These are phyloP conservation scores for Amblyjoppa proteus DNA, from an alignment of 2,888 invertebrate species.

Conservation along the genomic window DNA sequence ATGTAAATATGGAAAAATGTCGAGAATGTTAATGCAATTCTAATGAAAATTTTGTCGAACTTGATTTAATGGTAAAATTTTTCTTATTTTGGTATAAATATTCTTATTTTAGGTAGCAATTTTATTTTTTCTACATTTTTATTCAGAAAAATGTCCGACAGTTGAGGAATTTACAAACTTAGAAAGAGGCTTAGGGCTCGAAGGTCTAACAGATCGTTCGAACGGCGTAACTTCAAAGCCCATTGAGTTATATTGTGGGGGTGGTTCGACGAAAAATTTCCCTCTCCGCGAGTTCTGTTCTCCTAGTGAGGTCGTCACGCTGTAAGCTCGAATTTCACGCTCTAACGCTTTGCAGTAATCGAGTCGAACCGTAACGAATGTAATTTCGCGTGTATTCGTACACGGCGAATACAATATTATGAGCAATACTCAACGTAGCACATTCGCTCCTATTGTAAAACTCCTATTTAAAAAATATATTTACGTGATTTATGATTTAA, in stretches of 20 bases:
- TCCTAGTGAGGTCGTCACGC: slow-evolving; percentile 72
- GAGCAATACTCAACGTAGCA: too few species aligned
- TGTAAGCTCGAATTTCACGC: slow-evolving; percentile 71
- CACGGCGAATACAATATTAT: neutral
- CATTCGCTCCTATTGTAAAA: too few species aligned
- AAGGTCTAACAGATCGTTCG: neutral
- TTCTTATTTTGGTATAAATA: too few species aligned
- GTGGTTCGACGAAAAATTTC: slow-evolving; percentile 28
- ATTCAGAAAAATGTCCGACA: too few species aligned
- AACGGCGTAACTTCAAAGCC: neutral
- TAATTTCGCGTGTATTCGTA: slow-evolving; percentile 15
- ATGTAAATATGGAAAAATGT: too few species aligned
- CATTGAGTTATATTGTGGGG: slow-evolving; percentile 33
- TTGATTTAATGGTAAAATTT: too few species aligned
- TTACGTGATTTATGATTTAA: neutral
- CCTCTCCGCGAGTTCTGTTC: slow-evolving; percentile 65
- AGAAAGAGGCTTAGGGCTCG: too few species aligned
- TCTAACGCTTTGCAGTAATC: slow-evolving; percentile 7
- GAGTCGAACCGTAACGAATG: neutral
- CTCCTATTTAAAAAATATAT: neutral
- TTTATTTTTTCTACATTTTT: too few species aligned
- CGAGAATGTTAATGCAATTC: too few species aligned
- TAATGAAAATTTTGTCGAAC: too few species aligned
- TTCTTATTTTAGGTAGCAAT: too few species aligned
- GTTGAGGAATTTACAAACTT: too few species aligned